Base-by-base conservation (phyloP, 2,113 vertebrate species). In the Laticauda colubrina region DNA sequence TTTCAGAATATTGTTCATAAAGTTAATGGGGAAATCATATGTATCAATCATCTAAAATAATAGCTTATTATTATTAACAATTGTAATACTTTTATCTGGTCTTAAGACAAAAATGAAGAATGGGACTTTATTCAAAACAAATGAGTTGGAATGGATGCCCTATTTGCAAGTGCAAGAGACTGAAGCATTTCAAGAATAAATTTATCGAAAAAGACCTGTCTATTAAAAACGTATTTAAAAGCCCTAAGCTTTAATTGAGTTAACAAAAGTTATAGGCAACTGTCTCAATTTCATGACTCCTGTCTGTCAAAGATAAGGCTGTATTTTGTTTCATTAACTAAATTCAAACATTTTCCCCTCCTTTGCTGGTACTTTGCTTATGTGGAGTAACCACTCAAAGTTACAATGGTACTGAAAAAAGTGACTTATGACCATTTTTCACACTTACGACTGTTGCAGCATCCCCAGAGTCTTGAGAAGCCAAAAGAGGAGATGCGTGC, bases 91-190 rank as follows among this genome's bases (percentile, higher is more conserved):
- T 0, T 0, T 0, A 21, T 92, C 85, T 0, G 5, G 3, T 15
- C 2, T 26, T 0, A 2, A 1, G 0, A 18, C 4, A 3, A 0
- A 20, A 3, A 48, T 0, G 24, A 89, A 21, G 87, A 39, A n/a
- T 9, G 87, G 12, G 34, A 7, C 12, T 24, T 39, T 54, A 51
- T 14, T 51, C 51, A 81, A 20, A 81, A 23, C 23, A 56, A 57
- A 11, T 55, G 48, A 75, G 0, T 75, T 90, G n/a, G n/a, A 81
- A 21, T 26, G 2, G 85, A 59, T 91, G 26, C 34, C 34, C 85
- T 29, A 86, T 55, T 54, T 26, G 81, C 26, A 10, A 59, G 34
- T 48, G 11, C 81, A 86, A 11, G 39, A 57, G 24, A 43, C 39
- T 91, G 34, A 91, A 59, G 39, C 54, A 48, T 20, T 24, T 21